Evolutionary conservation across 1,140 invertebrate species (phyloP), one percentile per base, ranked within the genome.

Genomic region (Myzus persicae): DNA sequence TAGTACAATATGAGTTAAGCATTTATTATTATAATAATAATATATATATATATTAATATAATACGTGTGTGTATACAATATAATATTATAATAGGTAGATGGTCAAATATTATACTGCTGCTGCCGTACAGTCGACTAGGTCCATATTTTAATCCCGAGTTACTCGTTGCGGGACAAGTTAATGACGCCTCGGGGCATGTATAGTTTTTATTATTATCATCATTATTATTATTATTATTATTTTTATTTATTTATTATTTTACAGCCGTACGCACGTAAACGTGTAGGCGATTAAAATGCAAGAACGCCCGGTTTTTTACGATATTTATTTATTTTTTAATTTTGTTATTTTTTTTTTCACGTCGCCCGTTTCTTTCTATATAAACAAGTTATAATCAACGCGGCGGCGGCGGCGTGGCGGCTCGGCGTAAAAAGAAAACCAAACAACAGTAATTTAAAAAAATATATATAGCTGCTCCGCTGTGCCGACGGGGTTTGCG

Each of bases 221-320:
- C 38, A 90, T 38, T 67, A 67, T 92, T 84, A 51, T 84, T 84
- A 90, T 38, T 67, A 67, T 92, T 84, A 51, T 84, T 84, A 84
- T 82, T 91, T 46, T 91, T 91, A 54, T 91, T 93, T 93, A 93
- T 93, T 93, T 93, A 93, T 93, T 92, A 51, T 93, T 93, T 93
- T 93, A 84, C 46, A 40, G 40, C 91, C 81, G 67, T 91, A n/a
- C 9, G 36, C 42, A 36, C 46, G 36, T 85, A 91, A 54, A 82
- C 91, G 91, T 48, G 81, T 85, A 92, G 91, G 76, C 91, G 91
- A 92, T 92, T 84, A 84, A 84, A 67, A 85, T 26, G 20, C 91
- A 82, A 81, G 91, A 81, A 82, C 91, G 91, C 81, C 91, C 81
- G 91, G 59, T 76, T 76, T 93, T 93, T 93, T 91, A 48, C 40